Evolutionary conservation across 2,113 vertebrate species (phyloP).

Genomic region (Siphamia tubifer): DNA sequence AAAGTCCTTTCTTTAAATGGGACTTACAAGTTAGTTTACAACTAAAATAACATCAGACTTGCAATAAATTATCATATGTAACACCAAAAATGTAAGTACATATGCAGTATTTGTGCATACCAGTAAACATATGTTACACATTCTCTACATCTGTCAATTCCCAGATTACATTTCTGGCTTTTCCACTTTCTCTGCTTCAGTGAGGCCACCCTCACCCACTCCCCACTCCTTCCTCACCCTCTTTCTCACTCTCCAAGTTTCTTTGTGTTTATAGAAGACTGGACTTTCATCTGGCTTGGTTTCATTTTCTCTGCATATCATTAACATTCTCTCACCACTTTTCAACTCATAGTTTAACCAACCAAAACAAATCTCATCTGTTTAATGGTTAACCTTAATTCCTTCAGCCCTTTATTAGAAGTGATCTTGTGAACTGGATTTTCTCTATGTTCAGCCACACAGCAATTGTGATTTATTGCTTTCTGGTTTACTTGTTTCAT

Average conservation of each 20-base stretch:
- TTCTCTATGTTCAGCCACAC: background rate
- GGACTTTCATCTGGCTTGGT: constrained; percentile 44
- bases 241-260: background rate
- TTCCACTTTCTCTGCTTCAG: background rate
- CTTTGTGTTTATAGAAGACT: constrained; percentile 34
- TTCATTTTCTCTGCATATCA: constrained; percentile 57
- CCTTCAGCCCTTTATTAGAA: background rate
- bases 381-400: constrained; percentile 20
- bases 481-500: background rate
- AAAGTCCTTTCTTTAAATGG: too few species aligned
- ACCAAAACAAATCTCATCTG: background rate
- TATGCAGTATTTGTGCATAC: background rate
- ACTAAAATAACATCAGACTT: too few species aligned
- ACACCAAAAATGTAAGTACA: background rate
- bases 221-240: background rate
- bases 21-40: too few species aligned
- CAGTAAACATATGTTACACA: background rate
- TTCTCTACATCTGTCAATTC: background rate
- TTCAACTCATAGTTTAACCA: constrained; percentile 21
- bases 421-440: background rate
- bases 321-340: constrained; percentile 60
- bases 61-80: too few species aligned
- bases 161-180: background rate
- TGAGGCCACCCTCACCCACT: background rate
- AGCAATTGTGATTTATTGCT: constrained; percentile 10